Evolutionary conservation across 2,797 vertebrate genomes (phyloP).

Genomic region (Phataginus tricuspis): DNA sequence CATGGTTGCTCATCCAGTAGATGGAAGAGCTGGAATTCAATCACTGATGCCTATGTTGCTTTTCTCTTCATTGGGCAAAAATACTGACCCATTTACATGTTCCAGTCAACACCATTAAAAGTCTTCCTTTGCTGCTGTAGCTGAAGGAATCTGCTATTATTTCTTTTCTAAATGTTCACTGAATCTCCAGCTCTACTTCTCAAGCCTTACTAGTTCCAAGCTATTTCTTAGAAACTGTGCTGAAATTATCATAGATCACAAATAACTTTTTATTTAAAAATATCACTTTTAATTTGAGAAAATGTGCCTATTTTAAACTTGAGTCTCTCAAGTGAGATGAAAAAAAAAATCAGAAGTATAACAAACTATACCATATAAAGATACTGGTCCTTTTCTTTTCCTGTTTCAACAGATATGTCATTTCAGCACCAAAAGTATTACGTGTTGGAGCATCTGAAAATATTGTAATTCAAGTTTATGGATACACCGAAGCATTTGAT

Average conservation of each 20-base stretch:
- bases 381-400: background rate
- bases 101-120: background rate
- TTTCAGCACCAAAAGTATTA: conserved; percentile 91
- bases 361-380: background rate
- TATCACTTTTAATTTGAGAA: conserved; percentile 32
- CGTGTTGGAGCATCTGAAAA: conserved; percentile 89
- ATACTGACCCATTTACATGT: background rate
- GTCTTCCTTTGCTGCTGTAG: background rate
- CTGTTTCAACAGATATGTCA: conserved; percentile 89
- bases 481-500: conserved; percentile 84
- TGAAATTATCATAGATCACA: background rate
- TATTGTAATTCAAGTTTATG: conserved; percentile 92
- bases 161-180: background rate
- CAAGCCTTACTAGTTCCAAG: background rate
- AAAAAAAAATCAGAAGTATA: background rate
- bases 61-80: background rate
- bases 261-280: conserved; percentile 8
- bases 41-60: background rate
- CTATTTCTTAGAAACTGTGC: conserved; percentile 8
- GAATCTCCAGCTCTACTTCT: background rate
- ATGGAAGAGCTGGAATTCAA: background rate
- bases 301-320: background rate
- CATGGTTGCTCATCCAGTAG: background rate
- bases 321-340: conserved; percentile 24
- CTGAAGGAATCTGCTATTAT: background rate